Conservation (phyloP, 2,888 invertebrate genomes). For the Microplitis manilae region DNA sequence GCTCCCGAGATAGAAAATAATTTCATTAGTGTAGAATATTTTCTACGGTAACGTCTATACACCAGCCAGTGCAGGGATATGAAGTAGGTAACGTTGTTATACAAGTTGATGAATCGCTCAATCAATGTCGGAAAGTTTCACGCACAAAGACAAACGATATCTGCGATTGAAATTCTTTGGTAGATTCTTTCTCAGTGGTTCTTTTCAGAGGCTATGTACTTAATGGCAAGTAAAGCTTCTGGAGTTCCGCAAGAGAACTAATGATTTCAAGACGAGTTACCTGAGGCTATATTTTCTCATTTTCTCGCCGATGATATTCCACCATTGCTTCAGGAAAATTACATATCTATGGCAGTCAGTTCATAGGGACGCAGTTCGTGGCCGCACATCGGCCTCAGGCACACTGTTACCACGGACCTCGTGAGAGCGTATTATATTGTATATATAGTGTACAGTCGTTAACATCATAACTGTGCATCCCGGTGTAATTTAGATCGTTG, state of each 20-base stretch:
- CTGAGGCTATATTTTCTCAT: constrained; percentile 23
- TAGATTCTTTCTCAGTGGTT: constrained; percentile 4
- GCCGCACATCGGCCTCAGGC: not conserved
- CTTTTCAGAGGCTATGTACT: not conserved
- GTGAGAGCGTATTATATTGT: not conserved
- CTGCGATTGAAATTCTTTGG: constrained; percentile 33
- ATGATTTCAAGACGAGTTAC: constrained; percentile 21
- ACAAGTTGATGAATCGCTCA: constrained; percentile 22
- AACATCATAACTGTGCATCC: constrained; percentile 65
- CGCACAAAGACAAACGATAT: constrained; percentile 19
- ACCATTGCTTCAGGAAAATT: not conserved
- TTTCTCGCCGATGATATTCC: constrained; percentile 10
- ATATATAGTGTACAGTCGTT: constrained; percentile 58
- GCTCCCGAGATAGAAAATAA: constrained; percentile 29
- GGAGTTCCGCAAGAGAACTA: not conserved
- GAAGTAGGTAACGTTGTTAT: not conserved
- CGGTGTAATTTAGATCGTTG: constrained; percentile 67
- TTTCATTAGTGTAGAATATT: constrained; percentile 17
- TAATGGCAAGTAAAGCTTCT: not conserved
- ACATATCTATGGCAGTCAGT: not conserved
- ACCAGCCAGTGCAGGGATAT: not conserved
- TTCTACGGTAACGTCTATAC: not conserved
- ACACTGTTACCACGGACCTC: not conserved
- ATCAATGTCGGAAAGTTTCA: constrained; percentile 37
- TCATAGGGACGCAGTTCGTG: not conserved